Conservation (phyloP, 2,888 invertebrate genomes). For the Rutpela maculata region DNA sequence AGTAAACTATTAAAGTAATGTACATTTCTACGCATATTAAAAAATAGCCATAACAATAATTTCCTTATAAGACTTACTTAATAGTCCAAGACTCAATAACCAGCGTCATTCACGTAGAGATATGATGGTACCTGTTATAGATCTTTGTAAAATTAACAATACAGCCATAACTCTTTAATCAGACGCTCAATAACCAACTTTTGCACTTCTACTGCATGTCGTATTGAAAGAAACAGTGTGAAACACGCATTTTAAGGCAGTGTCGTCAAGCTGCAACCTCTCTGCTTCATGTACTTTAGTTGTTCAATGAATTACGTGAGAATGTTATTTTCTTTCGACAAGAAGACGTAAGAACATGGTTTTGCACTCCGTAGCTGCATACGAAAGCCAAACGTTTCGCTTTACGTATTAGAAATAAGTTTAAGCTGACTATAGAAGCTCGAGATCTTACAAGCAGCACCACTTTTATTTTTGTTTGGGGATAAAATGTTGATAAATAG, state of each 20-base stretch:
- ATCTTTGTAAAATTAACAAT: conserved; percentile 11
- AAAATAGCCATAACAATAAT: too few species aligned
- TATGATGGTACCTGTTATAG: not conserved
- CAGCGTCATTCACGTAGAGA: not conserved
- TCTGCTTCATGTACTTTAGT: conserved; percentile 17
- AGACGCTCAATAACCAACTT: conserved; percentile 9
- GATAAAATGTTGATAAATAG: conserved; percentile 22
- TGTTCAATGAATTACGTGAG: conserved; percentile 37
- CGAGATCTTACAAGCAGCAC: not conserved
- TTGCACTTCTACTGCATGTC: not conserved
- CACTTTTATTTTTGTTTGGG: conserved; percentile 17
- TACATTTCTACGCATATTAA: too few species aligned
- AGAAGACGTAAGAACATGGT: conserved; percentile 35
- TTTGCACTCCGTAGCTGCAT: conserved; percentile 35
- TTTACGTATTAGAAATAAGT: conserved; percentile 29
- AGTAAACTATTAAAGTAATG: too few species aligned
- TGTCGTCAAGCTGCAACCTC: conserved; percentile 1
- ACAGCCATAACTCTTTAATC: conserved; percentile 11
- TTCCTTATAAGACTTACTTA: too few species aligned
- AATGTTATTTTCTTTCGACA: conserved; percentile 30
- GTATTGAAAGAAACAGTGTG: conserved; percentile 24
- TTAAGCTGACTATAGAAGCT: conserved; percentile 25
- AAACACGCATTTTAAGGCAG: conserved; percentile 26
- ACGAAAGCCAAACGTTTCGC: conserved; percentile 35
- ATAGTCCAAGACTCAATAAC: too few species aligned